These are phyloP conservation scores for Apodemia mormo DNA, from an alignment of 2,888 invertebrate genomes.

Conservation along the genomic window DNA sequence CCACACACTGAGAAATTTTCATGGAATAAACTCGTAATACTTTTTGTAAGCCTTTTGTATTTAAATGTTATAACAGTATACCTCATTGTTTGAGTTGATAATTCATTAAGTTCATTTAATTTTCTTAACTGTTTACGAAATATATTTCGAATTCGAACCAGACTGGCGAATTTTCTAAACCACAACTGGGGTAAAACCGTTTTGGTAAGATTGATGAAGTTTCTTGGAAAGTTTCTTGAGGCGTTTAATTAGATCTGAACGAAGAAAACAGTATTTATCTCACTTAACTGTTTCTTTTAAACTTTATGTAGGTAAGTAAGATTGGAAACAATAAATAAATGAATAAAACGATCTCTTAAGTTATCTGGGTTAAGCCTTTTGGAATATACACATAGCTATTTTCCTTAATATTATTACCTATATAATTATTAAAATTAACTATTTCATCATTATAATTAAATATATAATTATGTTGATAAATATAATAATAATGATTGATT, in stretches of 20 bases:
- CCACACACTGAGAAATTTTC: no score
- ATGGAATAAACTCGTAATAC: no score
- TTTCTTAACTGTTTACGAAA: not conserved
- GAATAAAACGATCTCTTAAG: not conserved
- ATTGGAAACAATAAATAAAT: not conserved
- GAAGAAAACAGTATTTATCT: not conserved
- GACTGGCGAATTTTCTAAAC: not conserved
- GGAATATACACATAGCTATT: no score
- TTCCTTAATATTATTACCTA: no score
- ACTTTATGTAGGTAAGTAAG: not conserved
- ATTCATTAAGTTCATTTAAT: no score
- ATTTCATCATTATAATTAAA: no score
- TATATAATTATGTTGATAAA: no score
- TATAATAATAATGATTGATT: no score
- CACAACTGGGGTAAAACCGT: conserved; percentile 5
- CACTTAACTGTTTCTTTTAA: not conserved
- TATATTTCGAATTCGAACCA: not conserved
- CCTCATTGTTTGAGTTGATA: no score
- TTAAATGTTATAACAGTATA: no score
- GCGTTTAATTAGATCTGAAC: conserved; percentile 13
- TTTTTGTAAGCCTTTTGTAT: no score
- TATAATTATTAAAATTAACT: no score
- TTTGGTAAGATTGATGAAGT: conserved; percentile 14
- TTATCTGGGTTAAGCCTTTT: not conserved
- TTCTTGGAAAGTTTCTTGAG: not conserved